Evolutionary conservation across 2,797 vertebrate species (phyloP).

Genomic region (Oryzias sinensis): DNA sequence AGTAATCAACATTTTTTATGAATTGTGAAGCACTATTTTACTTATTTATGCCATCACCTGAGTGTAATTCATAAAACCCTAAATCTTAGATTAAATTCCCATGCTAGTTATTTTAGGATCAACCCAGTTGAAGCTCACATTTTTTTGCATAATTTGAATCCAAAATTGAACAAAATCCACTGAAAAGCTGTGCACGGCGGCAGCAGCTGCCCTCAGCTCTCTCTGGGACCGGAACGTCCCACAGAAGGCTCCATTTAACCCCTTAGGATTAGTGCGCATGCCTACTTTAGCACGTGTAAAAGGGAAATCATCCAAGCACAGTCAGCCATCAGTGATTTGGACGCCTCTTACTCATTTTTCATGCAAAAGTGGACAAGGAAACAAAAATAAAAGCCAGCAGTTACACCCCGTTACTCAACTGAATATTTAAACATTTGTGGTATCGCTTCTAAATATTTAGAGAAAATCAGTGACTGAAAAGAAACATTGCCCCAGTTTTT

Average conservation of each 20-base stretch:
- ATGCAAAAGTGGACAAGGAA: slow-evolving; percentile 65
- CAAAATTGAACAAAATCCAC: slow-evolving; percentile 51
- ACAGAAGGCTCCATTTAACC: slow-evolving; percentile 74
- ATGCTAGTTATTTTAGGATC: slow-evolving; percentile 1
- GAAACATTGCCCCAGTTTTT: slow-evolving; percentile 16
- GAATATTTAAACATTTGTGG: slow-evolving; percentile 39
- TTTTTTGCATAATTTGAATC: slow-evolving; percentile 33
- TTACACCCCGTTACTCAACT: slow-evolving; percentile 52
- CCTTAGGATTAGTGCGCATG: slow-evolving; percentile 79
- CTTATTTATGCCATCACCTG: slow-evolving; percentile 46
- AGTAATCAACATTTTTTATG: slow-evolving; percentile 44
- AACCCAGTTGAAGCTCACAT: slow-evolving; percentile 17
- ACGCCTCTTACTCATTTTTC: slow-evolving; percentile 62
- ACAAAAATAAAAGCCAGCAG: slow-evolving; percentile 32
- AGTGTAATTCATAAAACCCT: slow-evolving; percentile 12
- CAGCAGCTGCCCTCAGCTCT: slow-evolving; percentile 69
- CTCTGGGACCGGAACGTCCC: slow-evolving; percentile 64
- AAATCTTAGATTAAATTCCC: slow-evolving; percentile 7
- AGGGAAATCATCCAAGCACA: slow-evolving; percentile 71
- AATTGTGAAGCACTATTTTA: slow-evolving; percentile 25
- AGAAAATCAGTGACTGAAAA: slow-evolving; percentile 39
- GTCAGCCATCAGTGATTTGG: slow-evolving; percentile 68
- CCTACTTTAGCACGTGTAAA: slow-evolving; percentile 78
- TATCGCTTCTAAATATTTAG: slow-evolving; percentile 48
- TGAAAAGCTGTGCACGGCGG: slow-evolving; percentile 42